These are phyloP conservation scores for Aurelia sp. DNA, from an alignment of 30 jellyfish, hydroid and myxozoan genomes.

Conservation along the genomic window DNA sequence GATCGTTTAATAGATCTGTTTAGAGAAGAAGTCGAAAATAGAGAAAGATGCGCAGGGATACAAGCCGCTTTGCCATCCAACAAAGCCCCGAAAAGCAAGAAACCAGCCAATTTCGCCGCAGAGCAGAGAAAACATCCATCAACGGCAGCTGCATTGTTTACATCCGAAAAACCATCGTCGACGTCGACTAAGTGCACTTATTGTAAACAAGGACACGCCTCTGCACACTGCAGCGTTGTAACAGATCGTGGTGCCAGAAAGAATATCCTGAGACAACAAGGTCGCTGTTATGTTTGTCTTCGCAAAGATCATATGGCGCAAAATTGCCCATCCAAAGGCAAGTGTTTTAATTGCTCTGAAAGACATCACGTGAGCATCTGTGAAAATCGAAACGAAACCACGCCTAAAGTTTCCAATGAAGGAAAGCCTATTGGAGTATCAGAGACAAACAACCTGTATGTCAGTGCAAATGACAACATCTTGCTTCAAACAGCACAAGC, in stretches of 20 bases:
- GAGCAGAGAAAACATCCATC: too few species aligned
- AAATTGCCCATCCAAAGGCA: slow-evolving; percentile 32
- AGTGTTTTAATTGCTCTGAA: slow-evolving; percentile 21
- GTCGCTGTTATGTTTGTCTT: slow-evolving; percentile 17
- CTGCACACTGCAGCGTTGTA: slow-evolving; percentile 4
- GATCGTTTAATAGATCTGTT: neutral
- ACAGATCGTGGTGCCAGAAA: slow-evolving; percentile 8
- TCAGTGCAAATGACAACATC: neutral
- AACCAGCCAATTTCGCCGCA: too few species aligned
- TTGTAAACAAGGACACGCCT: slow-evolving; percentile 28
- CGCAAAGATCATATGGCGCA: slow-evolving; percentile 15
- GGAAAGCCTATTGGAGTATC: too few species aligned
- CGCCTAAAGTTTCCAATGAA: too few species aligned
- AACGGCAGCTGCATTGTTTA: too few species aligned
- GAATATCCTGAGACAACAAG: slow-evolving; percentile 16
- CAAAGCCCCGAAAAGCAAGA: slow-evolving; percentile 5
- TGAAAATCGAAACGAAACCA: neutral
- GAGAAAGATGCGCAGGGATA: slow-evolving; percentile 39
- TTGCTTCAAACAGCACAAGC: slow-evolving; percentile 49
- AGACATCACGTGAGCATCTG: slow-evolving; percentile 41
- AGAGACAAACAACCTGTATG: slow-evolving; percentile 18
- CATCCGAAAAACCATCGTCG: too few species aligned
- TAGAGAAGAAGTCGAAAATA: slow-evolving; percentile 21
- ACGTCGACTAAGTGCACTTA: slow-evolving; percentile 7
- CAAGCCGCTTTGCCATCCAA: slow-evolving; percentile 33